These are phyloP conservation scores for Benthosema pterotum DNA, from an alignment of 2,797 vertebrate genomes.

Conservation along the genomic window DNA sequence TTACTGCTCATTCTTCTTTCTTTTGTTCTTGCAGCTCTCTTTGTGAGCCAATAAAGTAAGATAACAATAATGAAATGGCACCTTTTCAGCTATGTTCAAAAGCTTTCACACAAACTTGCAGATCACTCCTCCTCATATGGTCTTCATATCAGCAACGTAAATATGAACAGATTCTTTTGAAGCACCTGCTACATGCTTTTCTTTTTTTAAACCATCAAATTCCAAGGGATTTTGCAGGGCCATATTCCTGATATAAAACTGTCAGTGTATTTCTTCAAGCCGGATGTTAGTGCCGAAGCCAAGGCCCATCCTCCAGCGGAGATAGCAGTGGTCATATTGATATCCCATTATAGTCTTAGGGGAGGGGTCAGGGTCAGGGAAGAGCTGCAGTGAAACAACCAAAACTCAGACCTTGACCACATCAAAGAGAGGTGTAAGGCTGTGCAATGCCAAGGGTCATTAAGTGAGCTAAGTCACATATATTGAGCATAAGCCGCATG, in stretches of 20 bases:
- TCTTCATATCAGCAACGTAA: slow-evolving; percentile 53
- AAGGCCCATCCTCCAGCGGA: slow-evolving; percentile 39
- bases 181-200: slow-evolving; percentile 70
- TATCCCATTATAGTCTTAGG: slow-evolving; percentile 46
- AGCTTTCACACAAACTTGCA: slow-evolving; percentile 17
- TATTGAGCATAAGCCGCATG: slow-evolving; percentile 52
- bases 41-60: slow-evolving; percentile 10
- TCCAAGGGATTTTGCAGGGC: slow-evolving; percentile 35
- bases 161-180: slow-evolving; percentile 51
- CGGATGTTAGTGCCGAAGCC: slow-evolving; percentile 31
- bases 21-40: background rate
- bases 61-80: slow-evolving; percentile 38
- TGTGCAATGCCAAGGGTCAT: slow-evolving; percentile 51
- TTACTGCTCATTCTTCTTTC: slow-evolving; percentile 11
- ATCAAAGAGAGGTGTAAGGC: slow-evolving; percentile 63
- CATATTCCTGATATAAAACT: slow-evolving; percentile 60
- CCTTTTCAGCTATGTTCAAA: slow-evolving; percentile 4
- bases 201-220: slow-evolving; percentile 46
- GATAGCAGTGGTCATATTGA: slow-evolving; percentile 40
- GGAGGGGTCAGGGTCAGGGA: slow-evolving; percentile 43
- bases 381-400: slow-evolving; percentile 31
- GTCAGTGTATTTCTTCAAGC: slow-evolving; percentile 55
- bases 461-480: slow-evolving; percentile 44
- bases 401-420: slow-evolving; percentile 55
- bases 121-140: slow-evolving; percentile 50